A percentile compares a stretch with the other conserved stretches of the same genome.
phyloP scores from a whole-genome alignment of 2,888 invertebrate species.

The Meteorus colon region DNA sequence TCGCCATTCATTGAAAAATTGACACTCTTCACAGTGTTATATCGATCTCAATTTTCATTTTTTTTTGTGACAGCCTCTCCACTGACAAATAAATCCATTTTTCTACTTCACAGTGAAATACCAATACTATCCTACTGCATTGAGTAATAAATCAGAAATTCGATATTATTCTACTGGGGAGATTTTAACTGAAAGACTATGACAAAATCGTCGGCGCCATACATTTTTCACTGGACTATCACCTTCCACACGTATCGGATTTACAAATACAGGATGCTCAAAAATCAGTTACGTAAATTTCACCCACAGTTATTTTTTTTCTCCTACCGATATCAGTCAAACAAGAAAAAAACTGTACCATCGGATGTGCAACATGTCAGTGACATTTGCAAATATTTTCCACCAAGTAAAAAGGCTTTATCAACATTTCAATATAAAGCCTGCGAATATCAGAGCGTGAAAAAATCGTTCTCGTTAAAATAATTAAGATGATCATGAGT shows the following conservation, averaged over 20 bases:
- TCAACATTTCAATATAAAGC: too few relatives aligned
- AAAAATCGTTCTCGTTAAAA: too few relatives aligned
- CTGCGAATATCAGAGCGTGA: too few relatives aligned
- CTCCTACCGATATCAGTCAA: too few relatives aligned
- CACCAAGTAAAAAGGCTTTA: too few relatives aligned
- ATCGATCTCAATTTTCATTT: background rate
- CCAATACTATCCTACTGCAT: constrained; percentile 1
- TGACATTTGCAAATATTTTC: too few relatives aligned
- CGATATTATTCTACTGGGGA: constrained; percentile 29
- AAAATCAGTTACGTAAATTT: background rate
- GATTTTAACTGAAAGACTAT: constrained; percentile 17
- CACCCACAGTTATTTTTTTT: too few relatives aligned
- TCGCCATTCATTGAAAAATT: background rate
- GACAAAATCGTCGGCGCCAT: constrained; percentile 26
- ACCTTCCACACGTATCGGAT: constrained; percentile 5
- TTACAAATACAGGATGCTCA: too few relatives aligned
- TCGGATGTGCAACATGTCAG: too few relatives aligned
- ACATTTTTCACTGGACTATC: constrained; percentile 33
- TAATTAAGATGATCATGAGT: too few relatives aligned
- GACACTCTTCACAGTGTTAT: background rate
- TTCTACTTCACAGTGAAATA: constrained; percentile 8
- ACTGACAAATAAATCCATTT: constrained; percentile 23
- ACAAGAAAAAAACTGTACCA: too few relatives aligned
- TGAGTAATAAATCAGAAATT: constrained; percentile 37
- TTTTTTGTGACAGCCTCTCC: background rate